Percentiles rank a stretch among this genome's conserved stretches.
Evolutionary conservation across 64 coral and sea anemone genomes (phyloP).

Genomic region (Orbicella faveolata): DNA sequence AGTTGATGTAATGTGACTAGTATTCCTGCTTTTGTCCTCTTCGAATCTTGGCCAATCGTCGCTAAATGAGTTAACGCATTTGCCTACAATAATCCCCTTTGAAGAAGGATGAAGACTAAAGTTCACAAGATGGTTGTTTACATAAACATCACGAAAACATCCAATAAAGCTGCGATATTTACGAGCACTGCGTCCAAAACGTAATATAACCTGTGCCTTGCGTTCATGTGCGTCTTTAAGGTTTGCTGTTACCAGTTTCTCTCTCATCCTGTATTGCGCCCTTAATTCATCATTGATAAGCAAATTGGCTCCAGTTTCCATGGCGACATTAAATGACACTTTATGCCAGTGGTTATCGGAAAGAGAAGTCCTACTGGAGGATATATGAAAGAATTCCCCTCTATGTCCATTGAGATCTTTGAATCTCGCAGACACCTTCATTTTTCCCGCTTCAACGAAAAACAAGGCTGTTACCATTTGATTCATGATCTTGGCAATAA

Average conservation of each 20-base stretch:
- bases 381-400: background rate
- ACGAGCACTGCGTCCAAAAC: slow-evolving; percentile 12
- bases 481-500: slow-evolving; percentile 5
- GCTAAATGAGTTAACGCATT: background rate
- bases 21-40: background rate
- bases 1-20: background rate
- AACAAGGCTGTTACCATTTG: background rate
- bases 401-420: background rate
- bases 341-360: slow-evolving; percentile 9
- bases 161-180: slow-evolving; percentile 12
- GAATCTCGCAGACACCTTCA: background rate
- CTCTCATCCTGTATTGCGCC: background rate
- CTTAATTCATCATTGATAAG: background rate
- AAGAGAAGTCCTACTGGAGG: background rate
- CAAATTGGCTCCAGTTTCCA: background rate
- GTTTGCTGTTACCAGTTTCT: background rate
- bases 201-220: background rate
- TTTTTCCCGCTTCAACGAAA: background rate
- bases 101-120: background rate
- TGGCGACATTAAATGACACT: background rate
- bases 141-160: slow-evolving; percentile 10
- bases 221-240: background rate
- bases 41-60: background rate
- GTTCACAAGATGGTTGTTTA: background rate
- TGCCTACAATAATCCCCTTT: background rate